Evolutionary conservation across 2,113 vertebrate genomes (phyloP).

Genomic region (Pelvicachromis taeniatus): DNA sequence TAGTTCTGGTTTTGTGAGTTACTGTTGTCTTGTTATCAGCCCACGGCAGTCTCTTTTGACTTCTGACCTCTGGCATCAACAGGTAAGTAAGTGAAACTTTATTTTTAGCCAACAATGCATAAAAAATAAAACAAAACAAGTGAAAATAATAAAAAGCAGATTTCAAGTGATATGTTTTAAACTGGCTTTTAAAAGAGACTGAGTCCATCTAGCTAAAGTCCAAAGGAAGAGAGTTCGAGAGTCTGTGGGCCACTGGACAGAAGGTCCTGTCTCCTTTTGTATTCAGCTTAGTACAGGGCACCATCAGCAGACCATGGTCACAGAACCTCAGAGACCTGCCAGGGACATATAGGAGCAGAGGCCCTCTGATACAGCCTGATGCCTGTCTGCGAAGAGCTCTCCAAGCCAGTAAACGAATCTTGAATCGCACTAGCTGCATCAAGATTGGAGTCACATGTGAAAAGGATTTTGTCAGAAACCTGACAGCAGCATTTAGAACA

Average conservation of each 20-base stretch:
- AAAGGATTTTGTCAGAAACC: background rate
- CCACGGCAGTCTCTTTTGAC: background rate
- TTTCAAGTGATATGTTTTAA: background rate
- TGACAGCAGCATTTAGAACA: background rate
- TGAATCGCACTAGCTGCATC: background rate
- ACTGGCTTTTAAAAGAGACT: accelerated
- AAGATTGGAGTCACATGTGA: background rate
- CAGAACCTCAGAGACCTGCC: background rate
- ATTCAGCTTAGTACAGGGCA: background rate
- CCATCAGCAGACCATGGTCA: background rate
- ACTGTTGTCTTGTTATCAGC: background rate
- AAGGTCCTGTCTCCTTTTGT: background rate
- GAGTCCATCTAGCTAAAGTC: background rate
- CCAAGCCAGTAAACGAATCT: background rate
- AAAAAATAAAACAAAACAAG: background rate
- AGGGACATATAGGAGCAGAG: background rate
- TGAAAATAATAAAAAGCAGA: background rate
- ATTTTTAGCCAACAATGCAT: background rate
- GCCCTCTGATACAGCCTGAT: background rate
- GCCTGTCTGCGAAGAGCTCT: background rate
- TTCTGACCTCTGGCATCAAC: background rate
- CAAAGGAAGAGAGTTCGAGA: background rate
- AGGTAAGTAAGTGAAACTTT: background rate
- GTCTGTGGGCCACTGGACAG: background rate
- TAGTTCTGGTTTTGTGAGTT: background rate